Percentiles rank a stretch among this genome's conserved stretches.
Conservation (phyloP, 2,888 invertebrate genomes). For the Tenthredo mesomela region DNA sequence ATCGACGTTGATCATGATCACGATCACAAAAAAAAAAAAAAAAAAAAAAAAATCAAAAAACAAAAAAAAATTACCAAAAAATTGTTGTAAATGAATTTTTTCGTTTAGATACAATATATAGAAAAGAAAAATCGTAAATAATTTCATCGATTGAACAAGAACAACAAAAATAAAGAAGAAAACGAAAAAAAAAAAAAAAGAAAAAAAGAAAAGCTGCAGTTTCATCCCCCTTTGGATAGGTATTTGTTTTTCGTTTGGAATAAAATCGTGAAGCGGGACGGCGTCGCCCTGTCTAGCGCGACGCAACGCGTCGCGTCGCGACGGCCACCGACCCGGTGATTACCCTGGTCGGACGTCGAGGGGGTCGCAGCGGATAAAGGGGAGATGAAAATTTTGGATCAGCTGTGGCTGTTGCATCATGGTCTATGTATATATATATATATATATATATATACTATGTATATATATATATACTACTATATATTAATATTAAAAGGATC, state of each 20-base stretch:
- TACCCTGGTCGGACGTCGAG: slow-evolving; percentile 40
- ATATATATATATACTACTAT: neutral
- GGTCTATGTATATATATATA: neutral
- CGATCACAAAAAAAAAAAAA: no score
- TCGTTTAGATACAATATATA: no score
- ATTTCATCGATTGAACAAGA: neutral
- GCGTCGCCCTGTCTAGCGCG: slow-evolving; percentile 49
- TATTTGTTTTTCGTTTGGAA: slow-evolving; percentile 23
- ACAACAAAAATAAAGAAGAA: no score
- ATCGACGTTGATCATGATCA: no score
- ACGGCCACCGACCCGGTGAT: slow-evolving; percentile 41
- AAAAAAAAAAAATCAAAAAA: no score
- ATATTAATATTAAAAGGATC: neutral
- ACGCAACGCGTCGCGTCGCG: slow-evolving; percentile 37
- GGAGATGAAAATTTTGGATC: slow-evolving; percentile 44
- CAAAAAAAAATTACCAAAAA: no score
- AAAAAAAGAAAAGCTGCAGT: neutral
- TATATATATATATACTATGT: neutral
- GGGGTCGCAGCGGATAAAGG: neutral
- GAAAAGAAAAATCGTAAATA: no score
- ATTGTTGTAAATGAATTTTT: no score
- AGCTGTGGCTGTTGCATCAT: slow-evolving; percentile 19
- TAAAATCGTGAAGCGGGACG: slow-evolving; percentile 35
- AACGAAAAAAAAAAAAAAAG: neutral
- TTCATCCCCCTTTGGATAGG: neutral